phyloP scores from a whole-genome alignment of 2,113 vertebrate genomes.

The Willisornis vidua region DNA sequence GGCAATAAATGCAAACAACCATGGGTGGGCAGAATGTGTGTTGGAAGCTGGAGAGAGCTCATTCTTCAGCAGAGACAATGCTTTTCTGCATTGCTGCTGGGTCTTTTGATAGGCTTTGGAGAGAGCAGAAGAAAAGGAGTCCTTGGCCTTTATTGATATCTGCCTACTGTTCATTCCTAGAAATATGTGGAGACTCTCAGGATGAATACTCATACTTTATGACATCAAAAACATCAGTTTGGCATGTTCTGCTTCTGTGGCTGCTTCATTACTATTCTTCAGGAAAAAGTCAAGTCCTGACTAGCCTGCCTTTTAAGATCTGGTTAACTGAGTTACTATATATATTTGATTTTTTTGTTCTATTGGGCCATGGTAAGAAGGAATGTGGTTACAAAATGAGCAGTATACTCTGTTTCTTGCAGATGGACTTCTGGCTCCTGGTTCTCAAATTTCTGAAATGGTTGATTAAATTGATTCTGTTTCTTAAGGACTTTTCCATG shows the following conservation, averaged over 20 bases:
- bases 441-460: background rate
- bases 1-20: background rate
- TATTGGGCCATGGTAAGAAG: background rate
- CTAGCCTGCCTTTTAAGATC: background rate
- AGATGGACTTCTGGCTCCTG: background rate
- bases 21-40: background rate
- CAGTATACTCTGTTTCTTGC: background rate
- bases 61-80: background rate
- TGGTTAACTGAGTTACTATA: background rate
- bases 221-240: background rate
- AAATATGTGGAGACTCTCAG: background rate
- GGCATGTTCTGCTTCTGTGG: background rate
- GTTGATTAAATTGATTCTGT: background rate
- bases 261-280: background rate
- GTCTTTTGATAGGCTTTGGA: constrained; percentile 3
- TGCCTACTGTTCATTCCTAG: background rate
- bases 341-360: background rate
- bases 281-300: background rate
- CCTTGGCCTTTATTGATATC: background rate
- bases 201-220: background rate
- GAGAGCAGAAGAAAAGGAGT: background rate
- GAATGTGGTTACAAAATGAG: background rate
- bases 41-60: background rate
- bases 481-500: background rate
- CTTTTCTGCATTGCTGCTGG: background rate